Base-by-base conservation (phyloP, 2,113 vertebrate species). In the Antennarius striatus region DNA sequence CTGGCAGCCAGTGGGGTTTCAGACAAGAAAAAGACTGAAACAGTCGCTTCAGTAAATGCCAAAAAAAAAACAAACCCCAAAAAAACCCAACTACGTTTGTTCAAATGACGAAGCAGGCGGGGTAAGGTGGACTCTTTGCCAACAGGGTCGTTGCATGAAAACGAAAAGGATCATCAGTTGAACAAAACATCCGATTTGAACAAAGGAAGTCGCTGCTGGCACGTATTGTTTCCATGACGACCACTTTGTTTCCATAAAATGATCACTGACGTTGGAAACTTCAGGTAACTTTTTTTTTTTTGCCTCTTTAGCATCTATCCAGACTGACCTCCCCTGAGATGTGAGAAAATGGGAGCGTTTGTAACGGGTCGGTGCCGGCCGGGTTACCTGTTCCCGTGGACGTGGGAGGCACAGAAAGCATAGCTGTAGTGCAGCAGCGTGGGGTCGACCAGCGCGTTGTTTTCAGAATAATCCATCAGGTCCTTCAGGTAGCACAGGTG, bases 341-440 rank as follows among this genome's bases (percentile, higher is more conserved):
- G 32, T 36, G 32, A 36, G 32, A 36, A 36, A 36, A 7, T 5
- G 32, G 7, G 32, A 36, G 32, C 32, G 32, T 36, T 22, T 17
- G 0, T 22, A 47, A 47, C 0, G 16, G 12, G 12, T 15, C 14
- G 0, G 17, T 4, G 48, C 8, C 0, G 15, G 14, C 1, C 0
- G 22, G 0, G 1, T 79, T 95, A 99, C 98, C 96, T 96, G 95
- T 99, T 99, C 57, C 98, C 97, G 10, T 99, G 96, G 87, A 99
- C 94, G 8, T 99, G 98, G 67, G 98, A 98, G 74, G 96, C 96
- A 51, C 98, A 99, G 92, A 99, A 99, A 62, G 98, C 97, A 83
- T 98, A 99, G 92, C 97, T 99, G 93, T 99, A 99, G 91, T 99
- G 98, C 16, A 99, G 95, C 70, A 99, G 93, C 45, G 95, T 99